Conservation (phyloP, 2,888 invertebrate species). For the Silvanus unidentatus region DNA sequence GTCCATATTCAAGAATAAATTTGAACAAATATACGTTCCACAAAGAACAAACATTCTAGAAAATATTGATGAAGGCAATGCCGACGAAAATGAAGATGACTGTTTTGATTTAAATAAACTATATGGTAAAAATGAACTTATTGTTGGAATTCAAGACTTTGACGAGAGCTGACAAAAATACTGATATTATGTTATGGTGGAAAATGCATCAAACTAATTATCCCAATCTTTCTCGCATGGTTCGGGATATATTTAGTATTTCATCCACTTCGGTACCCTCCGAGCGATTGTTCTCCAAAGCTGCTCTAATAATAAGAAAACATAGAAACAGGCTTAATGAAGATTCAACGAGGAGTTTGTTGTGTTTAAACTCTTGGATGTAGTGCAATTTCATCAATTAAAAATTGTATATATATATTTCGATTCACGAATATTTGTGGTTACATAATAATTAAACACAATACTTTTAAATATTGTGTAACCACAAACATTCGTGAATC, state of each 20-base stretch:
- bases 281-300: neutral
- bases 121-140: neutral
- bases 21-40: neutral
- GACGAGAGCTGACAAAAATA: neutral
- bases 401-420: no score
- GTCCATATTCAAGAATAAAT: no score
- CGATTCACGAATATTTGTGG: no score
- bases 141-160: no score
- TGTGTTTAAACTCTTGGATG: no score
- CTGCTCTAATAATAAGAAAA: neutral
- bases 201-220: neutral
- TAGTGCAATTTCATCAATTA: no score
- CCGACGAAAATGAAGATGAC: neutral
- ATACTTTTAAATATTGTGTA: no score
- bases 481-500: no score
- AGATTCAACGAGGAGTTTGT: no score
- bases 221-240: neutral
- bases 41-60: neutral
- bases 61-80: neutral
- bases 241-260: neutral
- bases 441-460: no score
- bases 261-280: neutral
- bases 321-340: no score
- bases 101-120: neutral
- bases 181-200: neutral